Percentiles rank a stretch among this genome's conserved stretches.
These are phyloP conservation scores for Amphiprion percula DNA, from an alignment of 2,113 vertebrate genomes.

Conservation along the genomic window DNA sequence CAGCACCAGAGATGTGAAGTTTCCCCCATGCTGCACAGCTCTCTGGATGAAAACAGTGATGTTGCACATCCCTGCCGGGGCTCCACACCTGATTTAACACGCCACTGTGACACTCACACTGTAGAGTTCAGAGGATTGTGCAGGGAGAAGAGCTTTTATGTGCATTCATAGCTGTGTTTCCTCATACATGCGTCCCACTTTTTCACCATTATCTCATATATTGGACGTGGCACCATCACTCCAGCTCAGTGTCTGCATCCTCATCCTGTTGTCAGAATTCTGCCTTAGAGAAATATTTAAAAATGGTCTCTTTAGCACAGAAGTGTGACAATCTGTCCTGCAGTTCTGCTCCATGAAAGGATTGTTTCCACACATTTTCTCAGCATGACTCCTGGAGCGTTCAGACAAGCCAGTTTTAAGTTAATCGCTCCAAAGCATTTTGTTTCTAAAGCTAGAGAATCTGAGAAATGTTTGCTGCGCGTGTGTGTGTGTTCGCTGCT, in stretches of 20 bases:
- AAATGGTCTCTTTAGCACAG: background rate
- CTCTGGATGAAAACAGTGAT: background rate
- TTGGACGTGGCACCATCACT: background rate
- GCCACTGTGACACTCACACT: background rate
- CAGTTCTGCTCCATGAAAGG: background rate
- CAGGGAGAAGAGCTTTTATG: background rate
- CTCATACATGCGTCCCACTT: background rate
- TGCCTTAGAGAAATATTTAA: background rate
- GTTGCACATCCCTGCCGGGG: background rate
- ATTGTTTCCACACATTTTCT: conserved; percentile 42
- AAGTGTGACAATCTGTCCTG: conserved; percentile 36
- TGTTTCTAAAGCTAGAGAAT: conserved; percentile 41
- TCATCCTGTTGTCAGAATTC: background rate
- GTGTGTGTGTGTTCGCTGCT: background rate
- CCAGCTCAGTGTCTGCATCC: conserved; percentile 4
- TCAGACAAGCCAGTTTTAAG: conserved; percentile 43
- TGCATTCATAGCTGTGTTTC: background rate
- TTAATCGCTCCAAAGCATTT: conserved; percentile 47
- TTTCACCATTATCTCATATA: conserved; percentile 11
- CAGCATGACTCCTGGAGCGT: conserved; percentile 16
- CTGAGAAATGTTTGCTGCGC: conserved; percentile 14
- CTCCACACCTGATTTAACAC: background rate
- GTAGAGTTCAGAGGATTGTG: background rate
- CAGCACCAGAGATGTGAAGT: background rate
- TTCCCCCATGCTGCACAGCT: conserved; percentile 2